Evolutionary conservation across 2,888 invertebrate species (phyloP).

Genomic region (Drosophila yooni): DNA sequence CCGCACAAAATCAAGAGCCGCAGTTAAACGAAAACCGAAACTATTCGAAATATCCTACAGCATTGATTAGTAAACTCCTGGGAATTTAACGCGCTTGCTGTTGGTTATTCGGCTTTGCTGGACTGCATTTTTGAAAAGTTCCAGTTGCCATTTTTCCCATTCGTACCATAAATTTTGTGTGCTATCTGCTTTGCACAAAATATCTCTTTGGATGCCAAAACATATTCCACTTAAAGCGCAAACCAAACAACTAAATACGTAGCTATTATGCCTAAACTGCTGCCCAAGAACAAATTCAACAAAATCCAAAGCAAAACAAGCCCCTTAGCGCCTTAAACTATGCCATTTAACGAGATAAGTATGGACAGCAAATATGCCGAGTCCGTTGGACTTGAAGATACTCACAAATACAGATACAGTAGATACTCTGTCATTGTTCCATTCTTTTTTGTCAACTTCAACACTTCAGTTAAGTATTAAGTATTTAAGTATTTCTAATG

Average conservation of each 20-base stretch:
- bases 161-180: neutral
- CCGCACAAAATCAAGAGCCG: conserved; percentile 13
- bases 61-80: conserved; percentile 43
- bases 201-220: neutral
- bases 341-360: neutral
- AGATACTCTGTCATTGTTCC: neutral
- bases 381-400: neutral
- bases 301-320: conserved; percentile 3
- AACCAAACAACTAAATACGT: neutral
- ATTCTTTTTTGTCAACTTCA: neutral
- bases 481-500: neutral
- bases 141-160: neutral
- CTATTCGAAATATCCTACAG: neutral
- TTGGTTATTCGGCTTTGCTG: conserved; percentile 20
- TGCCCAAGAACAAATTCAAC: neutral
- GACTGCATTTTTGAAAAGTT: conserved; percentile 7
- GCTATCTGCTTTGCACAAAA: neutral
- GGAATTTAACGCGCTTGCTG: conserved; percentile 31
- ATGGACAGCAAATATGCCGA: neutral
- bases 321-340: neutral
- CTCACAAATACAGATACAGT: neutral
- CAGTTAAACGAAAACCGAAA: conserved; percentile 35
- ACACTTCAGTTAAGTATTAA: neutral
- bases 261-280: neutral
- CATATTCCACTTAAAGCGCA: neutral